Conservation (phyloP, 2,888 invertebrate genomes). For the Rhagonycha lutea region DNA sequence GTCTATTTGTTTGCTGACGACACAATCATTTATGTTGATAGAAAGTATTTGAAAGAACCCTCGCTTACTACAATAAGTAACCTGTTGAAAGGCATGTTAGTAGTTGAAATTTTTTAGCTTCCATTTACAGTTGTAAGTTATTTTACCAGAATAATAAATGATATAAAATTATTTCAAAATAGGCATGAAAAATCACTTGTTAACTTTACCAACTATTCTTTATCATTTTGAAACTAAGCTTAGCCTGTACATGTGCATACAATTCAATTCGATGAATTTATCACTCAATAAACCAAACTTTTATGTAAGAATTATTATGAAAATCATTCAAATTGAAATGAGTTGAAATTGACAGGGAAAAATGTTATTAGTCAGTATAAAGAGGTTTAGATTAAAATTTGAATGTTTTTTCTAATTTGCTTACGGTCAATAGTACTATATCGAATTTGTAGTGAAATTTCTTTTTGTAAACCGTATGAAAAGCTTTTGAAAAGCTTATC, state of each 20-base stretch:
- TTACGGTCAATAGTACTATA: neutral
- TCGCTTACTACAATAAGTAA: neutral
- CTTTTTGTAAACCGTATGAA: neutral
- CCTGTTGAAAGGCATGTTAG: neutral
- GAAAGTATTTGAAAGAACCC: neutral
- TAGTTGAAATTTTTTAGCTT: neutral
- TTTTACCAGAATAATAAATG: neutral
- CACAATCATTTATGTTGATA: slow-evolving; percentile 1
- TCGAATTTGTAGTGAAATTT: neutral
- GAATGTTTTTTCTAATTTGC: neutral
- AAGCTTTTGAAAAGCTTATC: neutral
- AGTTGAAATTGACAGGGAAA: neutral
- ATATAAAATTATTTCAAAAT: neutral
- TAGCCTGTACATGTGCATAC: no score
- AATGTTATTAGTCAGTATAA: neutral
- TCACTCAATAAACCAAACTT: neutral
- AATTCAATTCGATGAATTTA: neutral
- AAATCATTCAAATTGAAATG: neutral
- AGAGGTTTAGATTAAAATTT: neutral
- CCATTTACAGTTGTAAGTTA: neutral
- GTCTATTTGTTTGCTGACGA: slow-evolving; percentile 1
- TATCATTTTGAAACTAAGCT: neutral
- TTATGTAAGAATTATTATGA: neutral
- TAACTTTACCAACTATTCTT: neutral
- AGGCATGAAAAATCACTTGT: neutral